Base-by-base conservation (phyloP, 2,797 vertebrate genomes). In the Cottoperca gobio region DNA sequence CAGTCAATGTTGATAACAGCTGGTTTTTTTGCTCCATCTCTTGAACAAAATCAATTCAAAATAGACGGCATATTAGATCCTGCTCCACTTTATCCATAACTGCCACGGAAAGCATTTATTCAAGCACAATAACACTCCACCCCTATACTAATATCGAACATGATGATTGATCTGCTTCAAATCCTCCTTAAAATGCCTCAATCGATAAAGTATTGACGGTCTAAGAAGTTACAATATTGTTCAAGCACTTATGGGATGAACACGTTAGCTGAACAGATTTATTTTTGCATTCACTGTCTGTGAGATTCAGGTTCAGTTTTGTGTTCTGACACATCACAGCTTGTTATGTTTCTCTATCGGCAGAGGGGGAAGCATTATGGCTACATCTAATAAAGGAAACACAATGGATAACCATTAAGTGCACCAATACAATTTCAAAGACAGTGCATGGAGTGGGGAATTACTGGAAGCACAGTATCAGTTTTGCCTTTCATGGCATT, bases 81-180 rank as follows among this genome's bases (percentile, higher is more conserved):
- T 58, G 70, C 73, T 65, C 52, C 57, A 67, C 62, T 89, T 84
- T 82, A 91, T 91, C 87, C 74, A 82, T 92, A 89, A 90, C 71
- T 89, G 82, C 72, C 82, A 85, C 13, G 8, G 43, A 70, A 58
- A 83, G 73, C 70, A 85, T 89, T 90, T 85, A 87, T 81, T 89
- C 74, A 79, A 71, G 73, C 4, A 75, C 68, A 88, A 87, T 83
- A 89, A 88, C 82, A 83, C 70, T 55, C 70, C 46, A 8, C 54
- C 70, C 59, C 46, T 46, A 45, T 76, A 79, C 88, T 75, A 78
- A 65, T 88, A 86, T 85, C 8, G 64, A 87, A 70, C 58, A 75
- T 33, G 54, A 81, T 82, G 78, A 90, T 89, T 86, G 80, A 89
- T 88, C 78, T 70, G 70, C 81, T 76, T 81, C 81, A 79, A 86